phyloP scores from a whole-genome alignment of 2,797 vertebrate genomes.

The Artibeus jamaicensis region DNA sequence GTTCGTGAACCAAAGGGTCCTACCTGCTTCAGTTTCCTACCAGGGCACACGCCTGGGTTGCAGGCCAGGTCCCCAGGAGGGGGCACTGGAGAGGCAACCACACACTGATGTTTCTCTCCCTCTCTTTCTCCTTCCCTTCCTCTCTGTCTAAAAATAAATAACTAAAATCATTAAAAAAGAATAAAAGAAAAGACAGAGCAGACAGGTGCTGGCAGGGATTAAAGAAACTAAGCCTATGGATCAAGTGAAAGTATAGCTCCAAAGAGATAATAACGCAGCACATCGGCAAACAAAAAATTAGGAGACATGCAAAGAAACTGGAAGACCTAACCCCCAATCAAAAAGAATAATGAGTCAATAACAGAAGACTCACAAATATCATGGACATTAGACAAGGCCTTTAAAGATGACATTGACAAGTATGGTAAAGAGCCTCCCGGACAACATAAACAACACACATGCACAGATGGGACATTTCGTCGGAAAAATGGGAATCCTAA shows the following conservation, averaged over 20 bases:
- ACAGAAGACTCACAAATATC: neutral
- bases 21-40: no score
- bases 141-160: no score
- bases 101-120: no score
- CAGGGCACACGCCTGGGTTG: no score
- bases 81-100: no score
- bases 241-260: neutral
- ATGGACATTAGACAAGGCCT: neutral
- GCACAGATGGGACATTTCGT: neutral
- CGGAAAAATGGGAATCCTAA: neutral
- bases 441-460: neutral
- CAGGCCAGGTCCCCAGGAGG: no score
- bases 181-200: neutral
- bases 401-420: neutral
- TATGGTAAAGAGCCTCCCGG: neutral
- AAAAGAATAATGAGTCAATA: neutral
- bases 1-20: no score
- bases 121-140: no score
- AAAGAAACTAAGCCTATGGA: neutral
- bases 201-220: neutral
- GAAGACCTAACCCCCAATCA: neutral
- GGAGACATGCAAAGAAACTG: neutral
- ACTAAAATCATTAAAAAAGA: no score
- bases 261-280: neutral
- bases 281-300: neutral